These are phyloP conservation scores for Pteromalus puparum DNA, from an alignment of 1,140 invertebrate genomes.

Conservation along the genomic window DNA sequence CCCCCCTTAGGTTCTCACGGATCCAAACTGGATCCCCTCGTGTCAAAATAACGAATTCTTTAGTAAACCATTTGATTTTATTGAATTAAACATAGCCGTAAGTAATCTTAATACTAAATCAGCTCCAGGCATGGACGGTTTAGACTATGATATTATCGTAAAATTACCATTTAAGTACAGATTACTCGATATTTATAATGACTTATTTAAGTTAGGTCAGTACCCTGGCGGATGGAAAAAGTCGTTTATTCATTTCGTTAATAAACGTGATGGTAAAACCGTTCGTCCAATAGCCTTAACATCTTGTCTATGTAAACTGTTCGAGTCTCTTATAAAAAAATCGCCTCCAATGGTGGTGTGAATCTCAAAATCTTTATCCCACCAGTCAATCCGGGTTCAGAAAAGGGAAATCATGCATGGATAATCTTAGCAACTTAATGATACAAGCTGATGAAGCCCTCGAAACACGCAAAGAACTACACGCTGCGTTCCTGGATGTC, in stretches of 20 bases:
- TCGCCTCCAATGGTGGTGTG: conserved; percentile 42
- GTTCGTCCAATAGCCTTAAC: conserved; percentile 43
- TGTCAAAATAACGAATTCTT: neutral
- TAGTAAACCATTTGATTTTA: neutral
- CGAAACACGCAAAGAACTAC: neutral
- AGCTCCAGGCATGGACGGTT: neutral
- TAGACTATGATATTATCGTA: conserved; percentile 6
- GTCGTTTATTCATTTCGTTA: conserved; percentile 29
- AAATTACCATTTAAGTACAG: neutral
- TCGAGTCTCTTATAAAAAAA: conserved; percentile 46
- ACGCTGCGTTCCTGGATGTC: too few species aligned
- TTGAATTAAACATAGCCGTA: neutral
- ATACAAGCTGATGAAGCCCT: conserved; percentile 32
- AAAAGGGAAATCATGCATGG: conserved; percentile 14
- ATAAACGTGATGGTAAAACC: conserved; percentile 31
- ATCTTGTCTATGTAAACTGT: conserved; percentile 44
- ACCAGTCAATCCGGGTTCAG: conserved; percentile 44
- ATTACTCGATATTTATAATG: conserved; percentile 15
- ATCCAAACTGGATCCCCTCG: neutral
- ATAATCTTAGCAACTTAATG: conserved; percentile 38
- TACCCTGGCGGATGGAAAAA: conserved; percentile 29
- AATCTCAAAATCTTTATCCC: conserved; percentile 31
- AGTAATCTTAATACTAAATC: neutral
- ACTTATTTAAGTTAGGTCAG: neutral
- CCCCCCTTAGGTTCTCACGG: neutral